phyloP scores from a whole-genome alignment of 2,888 invertebrate genomes.

The Ophion ellenae region DNA sequence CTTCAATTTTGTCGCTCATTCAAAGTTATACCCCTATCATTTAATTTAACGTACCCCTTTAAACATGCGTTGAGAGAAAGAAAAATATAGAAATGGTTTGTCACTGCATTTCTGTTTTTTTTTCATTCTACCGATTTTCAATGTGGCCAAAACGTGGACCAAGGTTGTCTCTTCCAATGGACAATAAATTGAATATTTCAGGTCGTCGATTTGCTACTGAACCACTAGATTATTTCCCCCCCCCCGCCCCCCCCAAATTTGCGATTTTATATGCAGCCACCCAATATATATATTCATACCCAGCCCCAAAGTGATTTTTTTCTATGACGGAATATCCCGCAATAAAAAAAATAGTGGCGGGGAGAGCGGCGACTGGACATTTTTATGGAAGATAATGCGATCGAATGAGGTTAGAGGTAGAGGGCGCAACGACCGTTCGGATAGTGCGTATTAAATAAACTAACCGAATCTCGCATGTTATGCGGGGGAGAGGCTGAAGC shows the following conservation, averaged over 20 bases:
- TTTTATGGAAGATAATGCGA: background rate
- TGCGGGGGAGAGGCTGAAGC: background rate
- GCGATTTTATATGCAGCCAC: background rate
- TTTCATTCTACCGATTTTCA: too few relatives aligned
- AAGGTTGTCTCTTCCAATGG: too few relatives aligned
- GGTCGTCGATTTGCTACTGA: too few relatives aligned
- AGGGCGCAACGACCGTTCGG: background rate
- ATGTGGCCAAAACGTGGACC: too few relatives aligned
- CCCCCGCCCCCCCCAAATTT: background rate
- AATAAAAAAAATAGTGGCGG: background rate
- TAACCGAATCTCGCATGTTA: background rate
- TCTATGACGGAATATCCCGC: background rate
- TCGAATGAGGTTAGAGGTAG: background rate
- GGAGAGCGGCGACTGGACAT: background rate
- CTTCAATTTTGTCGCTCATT: too few relatives aligned
- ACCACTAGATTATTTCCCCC: too few relatives aligned
- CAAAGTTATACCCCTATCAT: too few relatives aligned
- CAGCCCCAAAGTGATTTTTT: background rate
- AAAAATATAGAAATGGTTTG: too few relatives aligned
- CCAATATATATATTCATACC: background rate
- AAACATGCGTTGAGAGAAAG: too few relatives aligned
- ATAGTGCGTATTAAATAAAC: slow-evolving; percentile 12
- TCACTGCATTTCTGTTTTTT: too few relatives aligned
- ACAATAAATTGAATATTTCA: too few relatives aligned
- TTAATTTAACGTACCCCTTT: too few relatives aligned